These are phyloP conservation scores for Agapornis roseicollis DNA, from an alignment of 2,113 vertebrate species.

Conservation along the genomic window DNA sequence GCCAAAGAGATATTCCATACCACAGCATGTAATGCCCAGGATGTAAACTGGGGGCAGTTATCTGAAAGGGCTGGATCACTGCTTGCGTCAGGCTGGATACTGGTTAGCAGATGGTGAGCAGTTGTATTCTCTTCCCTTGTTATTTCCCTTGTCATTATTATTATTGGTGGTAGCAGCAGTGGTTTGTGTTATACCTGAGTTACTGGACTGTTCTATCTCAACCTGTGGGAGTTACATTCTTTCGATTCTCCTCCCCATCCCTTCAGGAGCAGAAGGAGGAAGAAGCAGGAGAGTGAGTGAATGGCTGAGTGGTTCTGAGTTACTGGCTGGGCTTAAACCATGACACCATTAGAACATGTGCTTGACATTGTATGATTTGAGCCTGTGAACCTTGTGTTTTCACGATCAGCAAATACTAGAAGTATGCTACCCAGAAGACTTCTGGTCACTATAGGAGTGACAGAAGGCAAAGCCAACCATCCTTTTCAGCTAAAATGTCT, in stretches of 20 bases:
- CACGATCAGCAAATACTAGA: neutral
- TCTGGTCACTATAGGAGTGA: neutral
- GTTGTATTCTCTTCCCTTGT: too few species aligned
- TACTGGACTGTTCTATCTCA: neutral
- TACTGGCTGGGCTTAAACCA: neutral
- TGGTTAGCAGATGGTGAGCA: too few species aligned
- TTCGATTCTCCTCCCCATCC: neutral
- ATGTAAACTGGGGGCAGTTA: too few species aligned
- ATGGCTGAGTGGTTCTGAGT: neutral
- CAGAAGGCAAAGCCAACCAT: neutral
- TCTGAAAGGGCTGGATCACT: too few species aligned
- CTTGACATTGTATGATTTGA: neutral
- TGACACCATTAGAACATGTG: neutral
- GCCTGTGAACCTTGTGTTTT: neutral
- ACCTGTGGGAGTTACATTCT: too few species aligned
- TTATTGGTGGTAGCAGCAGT: too few species aligned
- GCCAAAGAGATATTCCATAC: too few species aligned
- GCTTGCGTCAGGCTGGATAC: too few species aligned
- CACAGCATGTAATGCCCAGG: too few species aligned
- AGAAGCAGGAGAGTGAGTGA: neutral
- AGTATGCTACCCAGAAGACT: neutral
- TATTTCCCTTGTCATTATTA: too few species aligned
- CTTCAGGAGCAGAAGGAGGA: neutral
- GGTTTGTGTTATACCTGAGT: too few species aligned
- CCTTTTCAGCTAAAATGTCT: neutral